Evolutionary conservation across 2,797 vertebrate genomes (phyloP).

Genomic region (Potorous gilbertii): DNA sequence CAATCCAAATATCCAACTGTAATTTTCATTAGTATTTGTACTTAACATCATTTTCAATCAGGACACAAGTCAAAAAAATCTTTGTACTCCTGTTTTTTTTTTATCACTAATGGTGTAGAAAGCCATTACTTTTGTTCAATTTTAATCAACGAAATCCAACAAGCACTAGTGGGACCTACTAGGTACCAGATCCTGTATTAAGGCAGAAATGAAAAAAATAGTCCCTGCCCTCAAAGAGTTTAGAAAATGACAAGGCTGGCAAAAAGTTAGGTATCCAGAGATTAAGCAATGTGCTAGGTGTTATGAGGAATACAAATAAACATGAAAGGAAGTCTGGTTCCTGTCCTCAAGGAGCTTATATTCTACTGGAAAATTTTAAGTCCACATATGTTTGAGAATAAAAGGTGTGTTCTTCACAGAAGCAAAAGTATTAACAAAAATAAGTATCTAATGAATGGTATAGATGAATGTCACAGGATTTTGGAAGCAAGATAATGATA

Average conservation of each 20-base stretch:
- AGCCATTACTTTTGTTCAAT: not conserved
- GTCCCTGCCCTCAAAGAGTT: not conserved
- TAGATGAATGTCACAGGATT: not conserved
- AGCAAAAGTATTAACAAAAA: not conserved
- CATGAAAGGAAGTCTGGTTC: not conserved
- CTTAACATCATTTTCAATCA: not conserved
- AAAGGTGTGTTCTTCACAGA: not conserved
- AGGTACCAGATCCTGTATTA: not conserved
- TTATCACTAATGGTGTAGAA: not conserved
- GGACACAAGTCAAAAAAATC: not conserved
- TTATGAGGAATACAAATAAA: constrained; percentile 8
- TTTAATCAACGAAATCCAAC: not conserved
- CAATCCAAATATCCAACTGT: not conserved
- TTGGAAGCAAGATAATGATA: not conserved
- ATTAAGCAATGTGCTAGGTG: not conserved
- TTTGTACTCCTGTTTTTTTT: not conserved
- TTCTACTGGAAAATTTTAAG: constrained; percentile 2
- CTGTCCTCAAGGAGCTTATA: constrained; percentile 3
- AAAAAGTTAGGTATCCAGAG: not conserved
- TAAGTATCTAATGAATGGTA: constrained; percentile 13
- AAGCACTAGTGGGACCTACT: not conserved
- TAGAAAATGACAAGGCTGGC: not conserved
- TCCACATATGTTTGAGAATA: not conserved
- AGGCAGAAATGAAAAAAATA: not conserved
- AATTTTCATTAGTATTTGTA: not conserved